Evolutionary conservation across 2,888 invertebrate genomes (phyloP).

Genomic region (Eilema depressum): DNA sequence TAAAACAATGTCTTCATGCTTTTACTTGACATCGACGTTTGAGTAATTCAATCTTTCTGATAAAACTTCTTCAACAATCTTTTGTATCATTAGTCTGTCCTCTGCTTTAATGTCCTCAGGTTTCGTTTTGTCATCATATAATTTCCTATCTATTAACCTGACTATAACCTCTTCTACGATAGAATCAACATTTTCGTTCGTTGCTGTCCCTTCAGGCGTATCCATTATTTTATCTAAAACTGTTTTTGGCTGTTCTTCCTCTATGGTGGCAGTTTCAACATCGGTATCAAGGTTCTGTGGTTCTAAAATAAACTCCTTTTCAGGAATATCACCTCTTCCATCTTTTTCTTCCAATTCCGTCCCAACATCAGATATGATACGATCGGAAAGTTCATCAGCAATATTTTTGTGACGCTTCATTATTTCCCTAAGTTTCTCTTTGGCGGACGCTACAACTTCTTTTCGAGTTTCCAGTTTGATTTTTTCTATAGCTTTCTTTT

Average conservation of each 20-base stretch:
- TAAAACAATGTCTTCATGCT: conserved; percentile 11
- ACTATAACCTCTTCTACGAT: conserved; percentile 83
- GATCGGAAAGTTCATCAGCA: conserved; percentile 71
- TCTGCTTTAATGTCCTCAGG: conserved; percentile 80
- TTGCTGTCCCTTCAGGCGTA: conserved; percentile 48
- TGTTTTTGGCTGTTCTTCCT: conserved; percentile 32
- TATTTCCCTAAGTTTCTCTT: conserved; percentile 82
- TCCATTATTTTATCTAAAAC: conserved; percentile 43
- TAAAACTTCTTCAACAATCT: conserved; percentile 82
- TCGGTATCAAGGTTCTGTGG: conserved; percentile 10
- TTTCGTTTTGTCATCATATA: conserved; percentile 84
- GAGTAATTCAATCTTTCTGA: conserved; percentile 77
- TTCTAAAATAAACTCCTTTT: conserved; percentile 53
- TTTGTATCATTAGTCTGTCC: conserved; percentile 79
- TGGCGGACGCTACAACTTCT: conserved; percentile 82
- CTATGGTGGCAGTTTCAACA: conserved; percentile 34
- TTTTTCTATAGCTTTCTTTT: conserved; percentile 79
- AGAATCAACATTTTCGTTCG: conserved; percentile 75
- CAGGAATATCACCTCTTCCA: conserved; percentile 72
- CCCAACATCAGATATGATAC: conserved; percentile 52
- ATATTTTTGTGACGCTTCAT: conserved; percentile 83
- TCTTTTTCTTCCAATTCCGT: conserved; percentile 58
- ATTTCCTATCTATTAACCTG: conserved; percentile 82
- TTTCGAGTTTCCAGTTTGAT: conserved; percentile 81
- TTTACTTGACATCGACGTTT: conserved; percentile 58